phyloP scores from a whole-genome alignment of 1,140 invertebrate species.

The Venturia canescens region DNA sequence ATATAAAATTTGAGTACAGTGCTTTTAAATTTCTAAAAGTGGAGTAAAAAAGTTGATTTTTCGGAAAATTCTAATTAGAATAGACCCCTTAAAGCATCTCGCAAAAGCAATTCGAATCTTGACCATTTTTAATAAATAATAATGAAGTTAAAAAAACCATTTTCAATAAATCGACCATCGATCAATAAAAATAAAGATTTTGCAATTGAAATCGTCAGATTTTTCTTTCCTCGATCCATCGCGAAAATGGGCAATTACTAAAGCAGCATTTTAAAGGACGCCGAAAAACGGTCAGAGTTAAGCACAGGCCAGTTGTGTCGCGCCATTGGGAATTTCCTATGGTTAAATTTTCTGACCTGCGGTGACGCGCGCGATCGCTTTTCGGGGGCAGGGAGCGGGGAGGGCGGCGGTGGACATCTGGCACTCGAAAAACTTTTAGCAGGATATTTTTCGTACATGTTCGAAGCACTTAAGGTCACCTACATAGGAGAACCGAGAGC shows the following conservation, averaged over 20 bases:
- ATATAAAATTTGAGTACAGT: too few relatives aligned
- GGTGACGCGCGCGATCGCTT: conserved; percentile 48
- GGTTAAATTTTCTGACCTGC: conserved; percentile 6
- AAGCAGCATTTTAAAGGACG: not conserved
- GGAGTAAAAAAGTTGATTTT: too few relatives aligned
- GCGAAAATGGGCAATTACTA: not conserved
- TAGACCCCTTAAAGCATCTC: too few relatives aligned
- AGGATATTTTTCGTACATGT: conserved; percentile 20
- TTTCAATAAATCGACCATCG: too few relatives aligned
- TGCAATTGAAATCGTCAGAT: too few relatives aligned
- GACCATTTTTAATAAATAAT: too few relatives aligned
- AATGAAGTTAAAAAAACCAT: too few relatives aligned
- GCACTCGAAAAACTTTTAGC: conserved; percentile 60
- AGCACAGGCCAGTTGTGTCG: conserved; percentile 28
- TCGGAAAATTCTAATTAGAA: too few relatives aligned
- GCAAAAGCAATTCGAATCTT: too few relatives aligned
- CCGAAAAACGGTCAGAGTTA: not conserved
- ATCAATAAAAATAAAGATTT: too few relatives aligned
- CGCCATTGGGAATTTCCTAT: conserved; percentile 69
- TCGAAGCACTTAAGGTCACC: conserved; percentile 54
- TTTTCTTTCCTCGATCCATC: too few relatives aligned
- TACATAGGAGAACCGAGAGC: conserved; percentile 13
- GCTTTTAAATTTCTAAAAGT: too few relatives aligned
- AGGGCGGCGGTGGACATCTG: conserved; percentile 61
- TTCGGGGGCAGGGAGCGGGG: conserved; percentile 51